These are phyloP conservation scores for Luperina nickerlii DNA, from an alignment of 2,888 invertebrate genomes.

Conservation along the genomic window DNA sequence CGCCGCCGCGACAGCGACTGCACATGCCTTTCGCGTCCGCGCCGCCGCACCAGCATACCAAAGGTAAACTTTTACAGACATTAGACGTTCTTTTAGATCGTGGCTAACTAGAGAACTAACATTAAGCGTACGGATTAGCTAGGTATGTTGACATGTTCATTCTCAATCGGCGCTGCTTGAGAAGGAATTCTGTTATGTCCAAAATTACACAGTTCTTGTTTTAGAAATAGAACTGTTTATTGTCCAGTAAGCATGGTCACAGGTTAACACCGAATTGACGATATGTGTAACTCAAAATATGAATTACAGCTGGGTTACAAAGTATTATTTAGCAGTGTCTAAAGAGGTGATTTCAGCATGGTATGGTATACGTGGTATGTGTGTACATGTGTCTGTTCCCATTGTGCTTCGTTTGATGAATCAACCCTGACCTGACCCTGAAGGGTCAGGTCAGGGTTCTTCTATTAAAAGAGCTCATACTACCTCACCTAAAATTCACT, in stretches of 20 bases:
- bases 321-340: neutral
- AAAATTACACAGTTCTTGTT: neutral
- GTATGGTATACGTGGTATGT: neutral
- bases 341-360: neutral
- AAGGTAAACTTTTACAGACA: constrained; percentile 63
- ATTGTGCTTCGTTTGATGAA: neutral
- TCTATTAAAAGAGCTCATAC: neutral
- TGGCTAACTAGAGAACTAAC: neutral
- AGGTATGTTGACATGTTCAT: neutral
- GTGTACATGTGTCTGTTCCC: neutral
- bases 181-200: neutral
- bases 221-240: neutral
- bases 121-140: neutral
- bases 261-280: neutral
- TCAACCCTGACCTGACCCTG: too few species aligned
- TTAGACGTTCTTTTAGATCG: neutral
- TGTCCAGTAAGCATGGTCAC: neutral
- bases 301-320: neutral
- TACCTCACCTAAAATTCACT: too few species aligned
- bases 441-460: neutral
- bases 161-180: neutral
- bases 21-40: constrained; percentile 94
- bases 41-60: constrained; percentile 85
- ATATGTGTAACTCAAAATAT: neutral
- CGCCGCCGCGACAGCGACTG: constrained; percentile 87